Base-by-base conservation (phyloP, 2,113 vertebrate species). In the Shinisaurus crocodilurus region DNA sequence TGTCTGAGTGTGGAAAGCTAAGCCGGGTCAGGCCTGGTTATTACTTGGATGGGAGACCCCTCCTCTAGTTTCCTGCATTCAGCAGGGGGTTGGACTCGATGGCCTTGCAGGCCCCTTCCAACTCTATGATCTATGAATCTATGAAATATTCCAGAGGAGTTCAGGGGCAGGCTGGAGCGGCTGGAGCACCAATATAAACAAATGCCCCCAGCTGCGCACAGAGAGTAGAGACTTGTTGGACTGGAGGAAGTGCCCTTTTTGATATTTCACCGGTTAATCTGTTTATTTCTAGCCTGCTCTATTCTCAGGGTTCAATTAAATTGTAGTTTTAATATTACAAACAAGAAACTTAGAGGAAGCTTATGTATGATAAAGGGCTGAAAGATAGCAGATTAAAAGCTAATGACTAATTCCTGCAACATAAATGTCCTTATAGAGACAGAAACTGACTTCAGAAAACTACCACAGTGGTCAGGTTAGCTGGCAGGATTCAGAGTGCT, bases 401-500 rank as follows among this genome's bases (percentile, higher is more conserved):
- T 89, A 89, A 89, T 40, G 27, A 82, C 50, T 57, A 57, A 34
- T 40, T 34, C 4, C 5, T 29, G 50, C 16, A 63, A 34, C 40
- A 70, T 37, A 37, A 48, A 80, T 8, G 23, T 48, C 34, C 50
- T 50, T n/a, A 27, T 70, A 80, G 81, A 27, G 25, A 81, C 63
- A 81, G 76, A 23, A 67, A 15, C 32, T 5, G n/a, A 88, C 32
- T 48, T 67, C 43, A 70, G 48, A 57, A 82, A 82, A 72, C 29
- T 54, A 60, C n/a, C 23, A 12, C 37, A 16, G 20, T 57, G 27
- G 60, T 60, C 7, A 6, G 79, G 43, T 83, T 91, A 88, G 65
- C 4, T 60, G 57, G 85, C 16, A 79, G 81, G 57, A 82, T 82
- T 87, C n/a, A 48, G 74, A 94, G 48, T 48, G 37, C 34, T 69